These are phyloP conservation scores for Porites cylindrica DNA, from an alignment of 92 coral and sea anemone species.

Conservation along the genomic window DNA sequence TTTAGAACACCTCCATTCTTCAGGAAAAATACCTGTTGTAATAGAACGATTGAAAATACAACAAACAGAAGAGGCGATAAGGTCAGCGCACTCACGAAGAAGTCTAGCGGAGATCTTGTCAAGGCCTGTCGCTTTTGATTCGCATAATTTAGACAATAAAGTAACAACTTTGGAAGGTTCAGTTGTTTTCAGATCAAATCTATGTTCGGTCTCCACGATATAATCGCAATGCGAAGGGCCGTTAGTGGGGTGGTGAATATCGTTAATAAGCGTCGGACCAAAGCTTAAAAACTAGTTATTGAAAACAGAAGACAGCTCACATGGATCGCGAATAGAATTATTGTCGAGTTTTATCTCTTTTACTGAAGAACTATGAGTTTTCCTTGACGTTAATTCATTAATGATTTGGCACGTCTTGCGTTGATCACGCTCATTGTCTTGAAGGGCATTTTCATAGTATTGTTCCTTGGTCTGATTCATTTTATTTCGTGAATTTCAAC, in stretches of 20 bases:
- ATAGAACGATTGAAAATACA: no score
- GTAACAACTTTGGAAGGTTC: constrained; percentile 48
- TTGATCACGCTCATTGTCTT: constrained; percentile 29
- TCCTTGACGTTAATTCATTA: constrained; percentile 54
- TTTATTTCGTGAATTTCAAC: constrained; percentile 43
- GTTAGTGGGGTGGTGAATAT: constrained; percentile 22
- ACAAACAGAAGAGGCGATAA: no score
- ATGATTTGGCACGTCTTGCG: constrained; percentile 57
- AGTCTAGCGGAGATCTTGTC: no score
- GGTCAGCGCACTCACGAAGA: no score
- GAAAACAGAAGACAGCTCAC: constrained; percentile 48
- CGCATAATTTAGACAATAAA: background rate
- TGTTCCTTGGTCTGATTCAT: constrained; percentile 50
- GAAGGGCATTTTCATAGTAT: constrained; percentile 56
- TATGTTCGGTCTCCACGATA: constrained; percentile 14
- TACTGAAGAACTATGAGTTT: constrained; percentile 24
- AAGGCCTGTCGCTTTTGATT: no score
- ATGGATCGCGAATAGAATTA: constrained; percentile 11
- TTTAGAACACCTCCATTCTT: no score
- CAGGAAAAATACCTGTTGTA: no score
- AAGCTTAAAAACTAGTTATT: constrained; percentile 51
- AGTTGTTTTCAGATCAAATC: constrained; percentile 32
- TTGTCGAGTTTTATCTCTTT: constrained; percentile 47
- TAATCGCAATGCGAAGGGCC: constrained; percentile 7
- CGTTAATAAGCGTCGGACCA: constrained; percentile 40